Conservation (phyloP, 2,113 vertebrate species). For the Rhadina sibilatrix region DNA sequence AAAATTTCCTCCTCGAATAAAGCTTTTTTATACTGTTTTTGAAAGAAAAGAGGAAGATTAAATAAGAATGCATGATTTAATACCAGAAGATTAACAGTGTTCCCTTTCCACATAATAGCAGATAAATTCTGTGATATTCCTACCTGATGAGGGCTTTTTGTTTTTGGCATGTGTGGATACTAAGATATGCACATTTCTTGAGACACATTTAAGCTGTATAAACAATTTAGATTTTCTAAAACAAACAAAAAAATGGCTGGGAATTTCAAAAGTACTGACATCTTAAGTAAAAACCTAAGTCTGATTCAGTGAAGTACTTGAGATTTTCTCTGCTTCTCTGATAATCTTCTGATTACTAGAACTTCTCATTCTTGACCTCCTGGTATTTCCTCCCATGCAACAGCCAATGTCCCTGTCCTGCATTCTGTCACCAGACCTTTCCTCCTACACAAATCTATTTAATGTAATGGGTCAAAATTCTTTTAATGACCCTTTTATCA, state of each 20-base stretch:
- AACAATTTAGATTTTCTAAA: neutral
- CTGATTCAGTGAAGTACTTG: neutral
- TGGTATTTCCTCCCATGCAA: neutral
- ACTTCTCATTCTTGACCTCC: neutral
- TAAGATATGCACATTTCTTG: neutral
- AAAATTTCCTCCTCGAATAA: neutral
- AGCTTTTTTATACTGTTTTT: rapidly evolving
- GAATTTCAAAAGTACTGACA: neutral
- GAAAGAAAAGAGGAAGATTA: neutral
- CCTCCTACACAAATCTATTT: neutral
- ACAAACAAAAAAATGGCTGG: rapidly evolving
- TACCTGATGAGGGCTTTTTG: neutral
- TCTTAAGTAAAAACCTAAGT: neutral
- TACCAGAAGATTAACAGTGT: neutral
- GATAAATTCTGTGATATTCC: neutral
- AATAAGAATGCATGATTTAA: neutral
- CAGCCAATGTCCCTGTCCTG: rapidly evolving
- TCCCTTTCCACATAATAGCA: rapidly evolving
- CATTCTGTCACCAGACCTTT: neutral
- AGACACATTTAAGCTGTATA: neutral
- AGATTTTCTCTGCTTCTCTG: neutral
- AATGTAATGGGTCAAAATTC: neutral
- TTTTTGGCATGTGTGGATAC: neutral
- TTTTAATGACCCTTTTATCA: neutral
- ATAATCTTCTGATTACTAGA: neutral